Evolutionary conservation across 1,140 invertebrate genomes (phyloP), one percentile per base, ranked within the genome.

Genomic region (Luehdorfia chinensis): DNA sequence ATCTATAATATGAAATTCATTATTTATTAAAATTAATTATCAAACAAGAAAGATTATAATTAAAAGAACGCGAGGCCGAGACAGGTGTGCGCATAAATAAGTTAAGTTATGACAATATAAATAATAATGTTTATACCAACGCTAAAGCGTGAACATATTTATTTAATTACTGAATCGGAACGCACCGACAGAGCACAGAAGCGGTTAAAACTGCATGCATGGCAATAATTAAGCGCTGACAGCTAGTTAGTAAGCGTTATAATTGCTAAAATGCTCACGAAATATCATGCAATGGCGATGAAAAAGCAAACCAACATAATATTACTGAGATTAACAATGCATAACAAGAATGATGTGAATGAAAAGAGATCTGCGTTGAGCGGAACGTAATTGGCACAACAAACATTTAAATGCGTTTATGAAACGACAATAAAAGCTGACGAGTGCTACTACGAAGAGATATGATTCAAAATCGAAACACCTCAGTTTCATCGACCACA

Each of bases 321-420:
- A 37, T 37, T 37, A 37, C 34, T 37, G 34, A 37, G 34, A 37
- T 37, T 37, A 37, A 37, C 34, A 37, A 43, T 43, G 39, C 39
- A 30, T 43, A 43, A 28, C 25, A 28, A 43, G 39, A 43, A 30
- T 37, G 34, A 37, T 28, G 39, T 43, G 39, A 43, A 62, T 56
- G 65, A 61, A 62, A 66, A 66, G 65, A 67, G 60, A 72, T 72
- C 68, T 72, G 68, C 39, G 39, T 43, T 37, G 18, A 37, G 34
- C 39, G 39, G 25, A 28, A 43, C 39, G 30, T 28, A 30, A 43
- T 43, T 41, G 34, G 18, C 12, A 37, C 18, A 16, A 11, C 34
- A 37, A 37, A 37, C 21, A 13, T 37, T 37, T 21, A 21, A 37
- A 21, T 21, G 18, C 9, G 34, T 37, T 3, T 33, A 55, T 61